Percentiles rank a stretch among this genome's conserved stretches.
These are phyloP conservation scores for Polia nebulosa DNA, from an alignment of 2,888 invertebrate genomes.

Conservation along the genomic window DNA sequence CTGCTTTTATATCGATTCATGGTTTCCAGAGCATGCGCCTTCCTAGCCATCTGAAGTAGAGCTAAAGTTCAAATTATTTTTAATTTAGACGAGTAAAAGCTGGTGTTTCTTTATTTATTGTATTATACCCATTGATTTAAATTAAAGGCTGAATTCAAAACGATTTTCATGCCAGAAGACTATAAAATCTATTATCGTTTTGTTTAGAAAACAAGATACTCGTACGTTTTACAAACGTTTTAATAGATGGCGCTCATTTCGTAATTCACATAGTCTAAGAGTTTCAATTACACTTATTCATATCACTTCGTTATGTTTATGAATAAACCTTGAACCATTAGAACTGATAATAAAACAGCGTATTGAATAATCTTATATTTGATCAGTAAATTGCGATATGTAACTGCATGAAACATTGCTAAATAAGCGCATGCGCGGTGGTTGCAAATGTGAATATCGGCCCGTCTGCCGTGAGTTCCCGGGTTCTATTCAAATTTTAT, in stretches of 20 bases:
- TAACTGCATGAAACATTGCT: background rate
- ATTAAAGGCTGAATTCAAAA: background rate
- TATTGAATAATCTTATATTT: constrained; percentile 28
- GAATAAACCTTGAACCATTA: constrained; percentile 43
- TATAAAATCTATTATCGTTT: background rate
- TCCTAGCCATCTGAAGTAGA: constrained; percentile 15
- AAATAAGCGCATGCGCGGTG: constrained; percentile 9
- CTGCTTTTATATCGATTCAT: constrained; percentile 64
- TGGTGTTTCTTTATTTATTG: background rate
- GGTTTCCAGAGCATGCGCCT: constrained; percentile 65
- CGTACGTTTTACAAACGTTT: constrained; percentile 16
- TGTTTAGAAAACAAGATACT: too few species aligned
- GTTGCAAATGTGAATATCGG: background rate
- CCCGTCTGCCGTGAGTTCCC: constrained; percentile 21
- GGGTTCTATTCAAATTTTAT: constrained; percentile 30
- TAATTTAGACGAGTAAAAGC: background rate
- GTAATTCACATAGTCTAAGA: constrained; percentile 3
- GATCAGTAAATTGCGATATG: constrained; percentile 16
- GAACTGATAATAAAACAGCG: constrained; percentile 35
- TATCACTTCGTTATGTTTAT: constrained; percentile 16
- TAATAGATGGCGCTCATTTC: constrained; percentile 54
- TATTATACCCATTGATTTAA: background rate
- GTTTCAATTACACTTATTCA: constrained; percentile 8
- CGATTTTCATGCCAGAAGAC: background rate
- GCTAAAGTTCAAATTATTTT: constrained; percentile 5